Conservation (phyloP, 30 jellyfish, hydroid and myxozoan species). For the Sanderia malayensis region DNA sequence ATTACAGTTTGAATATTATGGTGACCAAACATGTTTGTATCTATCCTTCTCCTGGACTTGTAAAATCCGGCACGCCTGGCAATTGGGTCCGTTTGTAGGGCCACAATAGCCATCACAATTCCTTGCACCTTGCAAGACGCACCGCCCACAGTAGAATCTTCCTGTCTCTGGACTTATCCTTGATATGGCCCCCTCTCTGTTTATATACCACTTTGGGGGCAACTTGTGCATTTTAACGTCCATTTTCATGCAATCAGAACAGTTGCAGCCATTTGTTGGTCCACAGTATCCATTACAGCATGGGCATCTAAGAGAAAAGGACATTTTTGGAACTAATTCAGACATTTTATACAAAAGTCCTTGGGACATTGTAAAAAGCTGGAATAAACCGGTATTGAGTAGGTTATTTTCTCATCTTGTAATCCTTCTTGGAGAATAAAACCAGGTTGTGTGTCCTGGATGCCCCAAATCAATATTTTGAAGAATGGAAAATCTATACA, state of each 20-base stretch:
- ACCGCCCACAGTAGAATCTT: conserved; percentile 69
- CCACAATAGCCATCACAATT: conserved; percentile 89
- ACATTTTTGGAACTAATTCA: no score
- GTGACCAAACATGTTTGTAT: conserved; percentile 52
- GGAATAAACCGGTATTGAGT: no score
- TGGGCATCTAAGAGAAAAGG: conserved; percentile 32
- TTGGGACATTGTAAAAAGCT: no score
- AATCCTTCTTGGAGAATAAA: no score
- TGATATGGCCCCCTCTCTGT: conserved; percentile 62
- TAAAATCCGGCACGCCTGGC: conserved; percentile 59
- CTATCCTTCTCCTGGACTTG: conserved; percentile 44
- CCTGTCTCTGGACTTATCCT: conserved; percentile 49
- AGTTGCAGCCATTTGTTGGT: conserved; percentile 91
- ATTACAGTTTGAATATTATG: neutral
- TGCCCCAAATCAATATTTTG: no score
- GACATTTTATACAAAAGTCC: no score
- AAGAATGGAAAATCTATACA: no score
- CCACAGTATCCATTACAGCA: conserved; percentile 90
- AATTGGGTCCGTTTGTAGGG: conserved; percentile 89
- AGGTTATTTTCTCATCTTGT: no score
- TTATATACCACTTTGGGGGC: conserved; percentile 66
- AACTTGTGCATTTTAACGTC: conserved; percentile 56
- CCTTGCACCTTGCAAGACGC: conserved; percentile 16
- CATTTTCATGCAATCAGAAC: conserved; percentile 74
- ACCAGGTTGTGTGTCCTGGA: no score